A percentile compares a stretch with the other conserved stretches of the same genome.
Conservation (phyloP, 35 echinoderm and acorn worm genomes). For the Apostichopus japonicus region DNA sequence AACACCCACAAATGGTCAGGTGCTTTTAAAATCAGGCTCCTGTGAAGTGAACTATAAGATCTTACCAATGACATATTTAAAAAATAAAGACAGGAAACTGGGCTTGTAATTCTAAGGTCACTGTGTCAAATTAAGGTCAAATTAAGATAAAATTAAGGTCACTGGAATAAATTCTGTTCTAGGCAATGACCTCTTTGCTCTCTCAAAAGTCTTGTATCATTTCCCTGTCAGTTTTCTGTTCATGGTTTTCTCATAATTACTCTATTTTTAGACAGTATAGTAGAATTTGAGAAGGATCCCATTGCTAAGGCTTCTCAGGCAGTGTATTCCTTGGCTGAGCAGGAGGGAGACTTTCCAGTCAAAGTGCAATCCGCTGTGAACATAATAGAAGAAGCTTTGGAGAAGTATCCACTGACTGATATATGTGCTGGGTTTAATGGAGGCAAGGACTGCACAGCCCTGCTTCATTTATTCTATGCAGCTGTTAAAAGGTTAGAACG, state of each 20-base stretch:
- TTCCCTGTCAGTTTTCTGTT: too few relatives aligned
- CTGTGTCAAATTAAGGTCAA: too few relatives aligned
- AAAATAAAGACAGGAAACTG: too few relatives aligned
- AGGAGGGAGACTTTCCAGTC: neutral
- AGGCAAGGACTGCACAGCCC: conserved; percentile 90
- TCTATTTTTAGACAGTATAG: conserved; percentile 55
- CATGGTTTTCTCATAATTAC: neutral
- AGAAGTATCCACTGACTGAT: conserved; percentile 74
- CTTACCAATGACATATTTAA: too few relatives aligned
- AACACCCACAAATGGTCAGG: too few relatives aligned
- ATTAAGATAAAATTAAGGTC: too few relatives aligned
- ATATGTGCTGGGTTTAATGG: conserved; percentile 97
- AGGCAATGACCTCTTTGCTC: too few relatives aligned
- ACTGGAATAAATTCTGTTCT: too few relatives aligned
- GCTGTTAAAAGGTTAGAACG: conserved; percentile 79
- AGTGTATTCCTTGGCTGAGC: conserved; percentile 63
- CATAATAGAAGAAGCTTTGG: conserved; percentile 74
- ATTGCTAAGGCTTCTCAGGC: conserved; percentile 51
- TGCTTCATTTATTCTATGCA: conserved; percentile 79
- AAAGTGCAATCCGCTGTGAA: conserved; percentile 30
- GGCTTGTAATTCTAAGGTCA: too few relatives aligned
- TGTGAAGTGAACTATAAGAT: too few relatives aligned
- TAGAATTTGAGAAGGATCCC: conserved; percentile 81
- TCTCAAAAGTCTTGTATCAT: too few relatives aligned
- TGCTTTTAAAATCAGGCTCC: too few relatives aligned